These are phyloP conservation scores for Scatophagus argus DNA, from an alignment of 2,113 vertebrate genomes.

Conservation along the genomic window DNA sequence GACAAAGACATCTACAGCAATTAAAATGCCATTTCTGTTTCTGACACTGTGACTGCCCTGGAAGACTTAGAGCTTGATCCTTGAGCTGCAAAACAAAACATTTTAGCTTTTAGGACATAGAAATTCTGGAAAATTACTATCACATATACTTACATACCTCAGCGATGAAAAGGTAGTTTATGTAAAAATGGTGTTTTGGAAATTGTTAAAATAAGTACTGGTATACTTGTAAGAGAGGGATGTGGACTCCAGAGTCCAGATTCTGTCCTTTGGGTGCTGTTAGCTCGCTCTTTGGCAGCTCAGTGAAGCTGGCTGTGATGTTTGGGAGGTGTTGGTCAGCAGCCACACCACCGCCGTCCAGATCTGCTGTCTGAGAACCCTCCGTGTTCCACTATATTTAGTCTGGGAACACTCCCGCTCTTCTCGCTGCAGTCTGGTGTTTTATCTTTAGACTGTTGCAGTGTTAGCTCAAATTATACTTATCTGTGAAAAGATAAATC, in stretches of 20 bases:
- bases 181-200: not conserved
- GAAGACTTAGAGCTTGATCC: not conserved
- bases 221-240: not conserved
- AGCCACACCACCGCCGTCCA: not conserved
- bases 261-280: not conserved
- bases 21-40: not conserved
- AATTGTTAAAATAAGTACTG: not conserved
- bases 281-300: not conserved
- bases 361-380: slow-evolving; percentile 10
- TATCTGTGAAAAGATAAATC: slow-evolving; percentile 42
- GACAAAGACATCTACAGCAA: too few relatives aligned
- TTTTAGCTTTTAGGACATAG: not conserved
- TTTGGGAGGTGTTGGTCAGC: slow-evolving; percentile 19
- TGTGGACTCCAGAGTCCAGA: not conserved
- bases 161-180: not conserved
- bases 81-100: not conserved
- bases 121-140: too few relatives aligned
- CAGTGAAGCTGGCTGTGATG: slow-evolving; percentile 6
- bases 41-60: not conserved
- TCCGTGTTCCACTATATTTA: not conserved
- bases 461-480: slow-evolving; percentile 20
- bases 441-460: slow-evolving; percentile 41
- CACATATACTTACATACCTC: too few relatives aligned
- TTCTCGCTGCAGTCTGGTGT: not conserved
- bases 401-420: not conserved